These are phyloP conservation scores for Lampris megalopsis DNA, from an alignment of 2,113 vertebrate genomes.

Conservation along the genomic window DNA sequence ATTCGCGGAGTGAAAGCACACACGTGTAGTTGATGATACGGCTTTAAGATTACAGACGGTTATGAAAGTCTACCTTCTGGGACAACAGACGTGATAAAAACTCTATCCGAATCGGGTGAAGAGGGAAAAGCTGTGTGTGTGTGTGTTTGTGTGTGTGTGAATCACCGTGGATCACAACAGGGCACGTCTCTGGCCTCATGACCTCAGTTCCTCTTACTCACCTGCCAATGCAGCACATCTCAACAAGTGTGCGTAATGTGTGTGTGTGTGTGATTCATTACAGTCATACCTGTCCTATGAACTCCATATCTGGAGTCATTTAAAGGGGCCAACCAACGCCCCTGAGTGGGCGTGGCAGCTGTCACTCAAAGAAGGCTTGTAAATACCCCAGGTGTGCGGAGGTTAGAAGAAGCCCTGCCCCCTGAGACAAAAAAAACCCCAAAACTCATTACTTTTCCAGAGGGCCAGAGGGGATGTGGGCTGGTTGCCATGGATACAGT, in stretches of 20 bases:
- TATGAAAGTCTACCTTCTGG: conserved; percentile 5
- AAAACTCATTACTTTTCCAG: no score
- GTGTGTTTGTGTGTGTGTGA: conserved; percentile 24
- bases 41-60: conserved; percentile 13
- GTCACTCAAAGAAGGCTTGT: conserved; percentile 38
- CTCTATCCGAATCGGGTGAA: neutral
- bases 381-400: conserved; percentile 35
- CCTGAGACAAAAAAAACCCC: conserved; percentile 12
- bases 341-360: conserved; percentile 15
- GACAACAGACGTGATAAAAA: neutral
- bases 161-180: conserved; percentile 36
- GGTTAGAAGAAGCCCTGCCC: conserved; percentile 11
- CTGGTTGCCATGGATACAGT: conserved; percentile 34
- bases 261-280: conserved; percentile 1
- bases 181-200: conserved; percentile 7
- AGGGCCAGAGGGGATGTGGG: neutral
- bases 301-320: conserved; percentile 42
- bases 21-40: neutral
- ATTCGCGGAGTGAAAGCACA: neutral
- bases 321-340: neutral
- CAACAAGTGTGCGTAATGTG: neutral
- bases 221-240: conserved; percentile 28
- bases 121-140: conserved; percentile 1
- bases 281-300: neutral
- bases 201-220: conserved; percentile 62